These are phyloP conservation scores for Pseudococcus viburni DNA, from an alignment of 2,888 invertebrate genomes.

Conservation along the genomic window DNA sequence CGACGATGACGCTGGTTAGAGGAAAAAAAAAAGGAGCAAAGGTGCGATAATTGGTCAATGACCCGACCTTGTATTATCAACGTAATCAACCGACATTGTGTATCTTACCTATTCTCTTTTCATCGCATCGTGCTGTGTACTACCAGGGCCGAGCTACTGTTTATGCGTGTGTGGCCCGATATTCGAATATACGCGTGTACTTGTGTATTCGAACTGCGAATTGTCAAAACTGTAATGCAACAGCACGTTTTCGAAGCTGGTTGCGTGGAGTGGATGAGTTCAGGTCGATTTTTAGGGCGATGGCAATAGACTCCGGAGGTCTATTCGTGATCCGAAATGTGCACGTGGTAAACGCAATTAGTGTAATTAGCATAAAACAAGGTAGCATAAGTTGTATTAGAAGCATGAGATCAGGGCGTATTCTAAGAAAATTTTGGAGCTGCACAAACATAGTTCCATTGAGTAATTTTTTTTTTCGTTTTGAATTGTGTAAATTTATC, in stretches of 20 bases:
- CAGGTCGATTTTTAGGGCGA: background rate
- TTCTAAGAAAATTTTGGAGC: background rate
- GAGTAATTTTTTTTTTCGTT: too few relatives aligned
- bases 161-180: constrained; percentile 1
- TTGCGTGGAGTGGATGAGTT: background rate
- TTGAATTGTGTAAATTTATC: too few relatives aligned
- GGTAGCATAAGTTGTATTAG: background rate
- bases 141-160: background rate
- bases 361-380: background rate
- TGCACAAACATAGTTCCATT: too few relatives aligned
- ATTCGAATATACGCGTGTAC: background rate
- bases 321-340: background rate
- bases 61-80: constrained; percentile 64
- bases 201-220: background rate
- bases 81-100: constrained; percentile 35
- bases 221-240: background rate
- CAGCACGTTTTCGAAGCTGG: background rate
- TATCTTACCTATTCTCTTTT: constrained; percentile 40
- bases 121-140: constrained; percentile 11
- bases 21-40: constrained; percentile 43
- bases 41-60: constrained; percentile 57
- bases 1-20: background rate
- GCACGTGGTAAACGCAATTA: background rate
- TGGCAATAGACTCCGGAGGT: background rate
- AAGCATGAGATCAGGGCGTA: too few relatives aligned